phyloP scores from a whole-genome alignment of 2,797 vertebrate genomes.

The Lagocephalus sceleratus region DNA sequence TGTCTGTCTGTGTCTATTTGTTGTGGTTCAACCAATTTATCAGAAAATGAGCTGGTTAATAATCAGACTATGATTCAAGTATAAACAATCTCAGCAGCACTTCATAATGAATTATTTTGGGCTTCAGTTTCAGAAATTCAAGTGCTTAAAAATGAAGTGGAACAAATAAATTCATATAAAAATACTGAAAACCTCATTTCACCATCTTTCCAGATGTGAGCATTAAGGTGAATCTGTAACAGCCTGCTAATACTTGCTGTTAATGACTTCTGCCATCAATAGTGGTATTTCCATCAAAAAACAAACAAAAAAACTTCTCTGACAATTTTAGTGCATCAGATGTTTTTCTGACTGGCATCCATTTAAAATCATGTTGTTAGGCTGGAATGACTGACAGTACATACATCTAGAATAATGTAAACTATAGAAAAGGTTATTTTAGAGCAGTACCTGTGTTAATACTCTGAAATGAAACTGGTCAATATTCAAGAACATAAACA shows the following conservation, averaged over 20 bases:
- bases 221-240: slow-evolving; percentile 24
- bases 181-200: slow-evolving; percentile 25
- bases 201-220: slow-evolving; percentile 8
- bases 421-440: slow-evolving; percentile 52
- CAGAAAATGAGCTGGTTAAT: slow-evolving; percentile 26
- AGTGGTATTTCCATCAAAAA: slow-evolving; percentile 30
- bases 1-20: slow-evolving; percentile 33
- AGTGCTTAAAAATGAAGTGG: slow-evolving; percentile 16
- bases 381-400: slow-evolving; percentile 53
- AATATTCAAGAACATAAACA: slow-evolving; percentile 73
- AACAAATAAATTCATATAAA: slow-evolving; percentile 21
- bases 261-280: slow-evolving; percentile 31
- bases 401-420: slow-evolving; percentile 51
- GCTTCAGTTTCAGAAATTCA: slow-evolving; percentile 14
- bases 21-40: slow-evolving; percentile 29
- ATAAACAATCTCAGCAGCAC: slow-evolving; percentile 41
- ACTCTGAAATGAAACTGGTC: slow-evolving; percentile 25
- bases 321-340: slow-evolving; percentile 58
- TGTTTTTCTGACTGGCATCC: slow-evolving; percentile 39
- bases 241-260: slow-evolving; percentile 43
- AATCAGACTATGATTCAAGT: slow-evolving; percentile 33
- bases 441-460: slow-evolving; percentile 53
- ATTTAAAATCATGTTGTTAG: slow-evolving; percentile 34
- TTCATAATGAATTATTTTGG: slow-evolving; percentile 21
- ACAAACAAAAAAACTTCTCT: slow-evolving; percentile 12